A percentile compares a stretch with the other conserved stretches of the same genome.
Conservation (phyloP, 2,888 invertebrate genomes). For the Ophion costatus region DNA sequence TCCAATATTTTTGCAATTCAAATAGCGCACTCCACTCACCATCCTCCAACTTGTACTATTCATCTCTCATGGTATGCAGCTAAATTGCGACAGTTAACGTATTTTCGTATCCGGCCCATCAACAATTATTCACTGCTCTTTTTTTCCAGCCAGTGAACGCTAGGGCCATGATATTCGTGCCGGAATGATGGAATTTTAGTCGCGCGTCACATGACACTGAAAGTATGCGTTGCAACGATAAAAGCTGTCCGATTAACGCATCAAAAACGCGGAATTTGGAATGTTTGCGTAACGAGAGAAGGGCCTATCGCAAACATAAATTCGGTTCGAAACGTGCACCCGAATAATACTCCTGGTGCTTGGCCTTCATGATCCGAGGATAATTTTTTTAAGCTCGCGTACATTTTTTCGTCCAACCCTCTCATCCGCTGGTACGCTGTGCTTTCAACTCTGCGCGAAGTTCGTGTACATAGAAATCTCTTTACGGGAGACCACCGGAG, state of each 20-base stretch:
- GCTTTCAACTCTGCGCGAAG: not conserved
- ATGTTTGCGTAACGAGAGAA: not conserved
- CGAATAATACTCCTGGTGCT: not conserved
- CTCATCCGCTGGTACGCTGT: not conserved
- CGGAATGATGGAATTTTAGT: not conserved
- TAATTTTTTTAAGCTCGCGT: not conserved
- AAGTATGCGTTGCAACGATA: not conserved
- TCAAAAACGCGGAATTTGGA: not conserved
- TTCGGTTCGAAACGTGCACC: not conserved
- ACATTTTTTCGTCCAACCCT: not conserved
- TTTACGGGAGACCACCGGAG: not conserved
- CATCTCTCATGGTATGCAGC: constrained; percentile 30
- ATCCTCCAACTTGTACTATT: constrained; percentile 28
- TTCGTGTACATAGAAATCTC: not conserved
- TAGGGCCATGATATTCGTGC: not conserved
- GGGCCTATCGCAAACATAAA: not conserved
- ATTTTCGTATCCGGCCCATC: constrained; percentile 14
- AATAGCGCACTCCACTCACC: constrained; percentile 9
- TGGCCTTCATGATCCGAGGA: not conserved
- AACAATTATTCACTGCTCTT: not conserved
- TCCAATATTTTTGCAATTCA: constrained; percentile 49
- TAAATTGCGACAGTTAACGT: constrained; percentile 37
- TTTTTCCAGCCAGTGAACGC: not conserved
- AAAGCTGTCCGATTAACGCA: not conserved
- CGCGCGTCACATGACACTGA: not conserved